Evolutionary conservation across 2,113 vertebrate species (phyloP), one percentile per base, ranked within the genome.

Genomic region (Elgaria multicarinata): DNA sequence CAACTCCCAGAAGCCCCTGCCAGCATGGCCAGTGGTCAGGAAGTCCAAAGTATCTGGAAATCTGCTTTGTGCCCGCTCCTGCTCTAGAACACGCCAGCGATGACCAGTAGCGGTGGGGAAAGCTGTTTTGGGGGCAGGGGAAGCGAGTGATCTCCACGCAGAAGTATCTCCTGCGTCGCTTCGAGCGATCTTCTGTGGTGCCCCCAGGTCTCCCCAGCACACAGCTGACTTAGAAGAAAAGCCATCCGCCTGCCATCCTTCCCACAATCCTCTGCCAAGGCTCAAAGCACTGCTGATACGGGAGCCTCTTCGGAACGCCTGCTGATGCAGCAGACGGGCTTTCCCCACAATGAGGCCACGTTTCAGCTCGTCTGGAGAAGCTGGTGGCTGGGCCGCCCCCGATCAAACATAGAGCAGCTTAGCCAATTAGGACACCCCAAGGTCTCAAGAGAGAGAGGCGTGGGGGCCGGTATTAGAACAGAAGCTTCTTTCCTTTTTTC

Each of bases 101-200:
- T 53, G 67, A 46, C n/a, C 44, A 10, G 6, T 1, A 20, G 36
- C 14, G 3, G 39, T 3, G 28, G n/a, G 31, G 1, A 12, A 22
- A 64, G 31, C 26, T 28, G 24, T 28, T 20, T 22, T 10, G 22
- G 1, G 26, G 44, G 31, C 28, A 24, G n/a, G 28, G 33, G 31
- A 6, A 6, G 26, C 3, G 0, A 3, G 33, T 9, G 14, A 20
- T 22, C 72, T 6, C 22, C n/a, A 3, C 16, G 4, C 22, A 3
- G 36, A 14, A 46, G 8, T 1, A 26, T 22, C 22, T 55, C 10
- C n/a, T 24, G 50, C n/a, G 36, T 12, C 9, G 39, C 81, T 62
- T 33, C 2, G 58, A 58, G n/a, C 50, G 7, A 18, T 14, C 71
- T 62, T 36, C 53, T 55, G 4, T 12, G 6, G 39, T 20, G 28